Conservation (phyloP, 2,113 vertebrate genomes). For the Chionis minor region DNA sequence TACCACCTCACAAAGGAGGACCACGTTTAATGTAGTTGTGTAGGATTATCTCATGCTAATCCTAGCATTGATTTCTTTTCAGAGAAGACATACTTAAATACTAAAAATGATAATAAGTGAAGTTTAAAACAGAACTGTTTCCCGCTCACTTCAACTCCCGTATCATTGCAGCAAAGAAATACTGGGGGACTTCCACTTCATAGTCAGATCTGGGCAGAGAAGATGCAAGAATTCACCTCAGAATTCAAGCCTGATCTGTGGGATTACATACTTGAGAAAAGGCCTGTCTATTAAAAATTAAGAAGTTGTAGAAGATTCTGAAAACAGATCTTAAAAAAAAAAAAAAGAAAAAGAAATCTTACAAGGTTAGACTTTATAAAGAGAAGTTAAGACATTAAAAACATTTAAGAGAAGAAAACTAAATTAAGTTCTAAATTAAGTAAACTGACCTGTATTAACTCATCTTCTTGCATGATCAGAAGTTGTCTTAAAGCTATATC, state of each 20-base stretch:
- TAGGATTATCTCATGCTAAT: neutral
- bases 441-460: conserved; percentile 84
- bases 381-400: neutral
- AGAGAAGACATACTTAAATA: neutral
- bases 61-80: neutral
- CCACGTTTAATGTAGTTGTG: neutral
- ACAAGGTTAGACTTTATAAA: neutral
- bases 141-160: neutral
- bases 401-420: neutral
- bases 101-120: neutral
- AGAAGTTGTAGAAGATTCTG: neutral
- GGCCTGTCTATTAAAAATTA: neutral
- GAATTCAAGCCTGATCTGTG: neutral
- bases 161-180: neutral
- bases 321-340: neutral
- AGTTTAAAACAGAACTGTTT: neutral
- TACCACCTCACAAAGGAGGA: neutral
- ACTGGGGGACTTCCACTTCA: neutral
- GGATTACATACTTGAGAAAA: neutral
- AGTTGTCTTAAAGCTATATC: conserved; percentile 85
- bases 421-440: neutral
- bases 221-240: neutral
- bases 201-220: neutral
- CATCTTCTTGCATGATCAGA: conserved; percentile 84
- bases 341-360: neutral